Base-by-base conservation (phyloP, 2,888 invertebrate species). In the Athrips mouffetella region DNA sequence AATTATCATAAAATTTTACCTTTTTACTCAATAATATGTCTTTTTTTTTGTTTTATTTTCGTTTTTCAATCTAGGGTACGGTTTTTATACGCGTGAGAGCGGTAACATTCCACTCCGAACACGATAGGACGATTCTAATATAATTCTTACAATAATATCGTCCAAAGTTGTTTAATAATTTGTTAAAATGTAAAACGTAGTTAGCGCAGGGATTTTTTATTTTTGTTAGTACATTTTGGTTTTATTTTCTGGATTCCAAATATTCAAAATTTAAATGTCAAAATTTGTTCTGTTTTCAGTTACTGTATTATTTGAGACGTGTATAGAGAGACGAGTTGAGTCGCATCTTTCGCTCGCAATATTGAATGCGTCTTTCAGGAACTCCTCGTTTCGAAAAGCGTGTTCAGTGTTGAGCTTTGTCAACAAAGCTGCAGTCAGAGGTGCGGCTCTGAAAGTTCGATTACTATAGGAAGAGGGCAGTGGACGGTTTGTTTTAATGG, bases 121-220 rank as follows among this genome's bases (percentile, higher is more conserved):
- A 67, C 59, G 57, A 62, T 73, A 70, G 87, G 87, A 85, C 87
- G 87, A 87, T 87, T 80, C 77, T 86, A 82, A 87, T 87, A 88
- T 88, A 87, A 88, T 88, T 88, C 87, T 88, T 87, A 87, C 81
- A 85, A 83, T 83, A 78, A 86, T 77, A 85, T 88, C 88, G 88
- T 88, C 88, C 87, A 67, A 65, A 81, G 72, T 81, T 77, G 76
- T 83, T 83, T 81, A 75, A 77, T 78, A 72, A 83, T 82, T 85
- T 81, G 85, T 87, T 87, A 77, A n/a, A n/a, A 76, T 80, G 70
- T 80, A 74, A 77, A 77, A 57, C 64, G 65, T 85, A 81, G 77
- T 63, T 77, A 74, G 73, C 74, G 61, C 80, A 69, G 77, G 79
- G 78, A 73, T 80, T n/a, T 75, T 77, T 80, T 53, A 50, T 49